A percentile compares a stretch with the other conserved stretches of the same genome.
Evolutionary conservation across 2,888 invertebrate species (phyloP).

Genomic region (Cephus pygmeus): DNA sequence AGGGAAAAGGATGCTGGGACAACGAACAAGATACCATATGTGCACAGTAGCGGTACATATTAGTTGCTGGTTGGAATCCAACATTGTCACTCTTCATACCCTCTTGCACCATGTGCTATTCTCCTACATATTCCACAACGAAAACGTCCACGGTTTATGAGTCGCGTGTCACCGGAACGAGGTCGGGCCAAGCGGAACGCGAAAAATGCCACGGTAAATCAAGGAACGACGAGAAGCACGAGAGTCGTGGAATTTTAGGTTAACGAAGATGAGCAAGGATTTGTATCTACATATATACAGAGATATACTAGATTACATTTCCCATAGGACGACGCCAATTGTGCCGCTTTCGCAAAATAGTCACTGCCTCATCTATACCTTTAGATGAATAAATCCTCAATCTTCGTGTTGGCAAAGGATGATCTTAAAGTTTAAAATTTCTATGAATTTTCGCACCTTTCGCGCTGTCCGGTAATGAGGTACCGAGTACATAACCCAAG

Average conservation of each 20-base stretch:
- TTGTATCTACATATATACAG: neutral
- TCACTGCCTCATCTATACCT: neutral
- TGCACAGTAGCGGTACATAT: neutral
- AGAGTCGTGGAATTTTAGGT: neutral
- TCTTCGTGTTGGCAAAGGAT: neutral
- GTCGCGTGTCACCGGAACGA: neutral
- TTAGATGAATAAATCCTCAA: neutral
- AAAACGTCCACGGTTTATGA: neutral
- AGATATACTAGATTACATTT: neutral
- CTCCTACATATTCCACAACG: neutral
- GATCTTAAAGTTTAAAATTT: neutral
- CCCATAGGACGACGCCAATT: neutral
- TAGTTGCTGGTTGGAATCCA: neutral
- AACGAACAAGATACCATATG: neutral
- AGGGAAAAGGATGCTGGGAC: neutral
- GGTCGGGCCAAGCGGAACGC: neutral
- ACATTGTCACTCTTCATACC: neutral
- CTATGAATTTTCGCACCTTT: neutral
- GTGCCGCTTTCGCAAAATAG: neutral
- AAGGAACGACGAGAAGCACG: neutral
- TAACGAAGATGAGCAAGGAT: neutral
- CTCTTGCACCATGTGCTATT: neutral
- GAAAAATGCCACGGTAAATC: neutral
- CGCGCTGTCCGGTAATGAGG: neutral
- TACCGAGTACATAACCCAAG: neutral